Percentiles rank a stretch among this genome's conserved stretches.
Evolutionary conservation across 2,888 invertebrate genomes (phyloP).

Genomic region (Bruchidius siliquastri): DNA sequence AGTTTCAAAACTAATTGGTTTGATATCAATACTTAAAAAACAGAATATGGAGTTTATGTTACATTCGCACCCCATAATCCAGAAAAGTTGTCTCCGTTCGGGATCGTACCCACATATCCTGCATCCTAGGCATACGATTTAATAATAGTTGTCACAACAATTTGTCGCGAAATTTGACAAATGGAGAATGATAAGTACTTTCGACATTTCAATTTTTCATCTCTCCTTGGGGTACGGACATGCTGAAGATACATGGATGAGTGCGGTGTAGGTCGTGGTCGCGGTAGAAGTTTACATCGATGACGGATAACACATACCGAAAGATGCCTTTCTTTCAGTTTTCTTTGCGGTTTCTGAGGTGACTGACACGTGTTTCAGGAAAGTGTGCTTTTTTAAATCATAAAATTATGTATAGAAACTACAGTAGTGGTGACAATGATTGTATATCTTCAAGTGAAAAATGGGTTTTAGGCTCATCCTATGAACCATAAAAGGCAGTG

Average conservation of each 20-base stretch:
- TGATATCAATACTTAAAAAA: no score
- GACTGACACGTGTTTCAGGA: background rate
- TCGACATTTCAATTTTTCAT: no score
- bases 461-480: background rate
- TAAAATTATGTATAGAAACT: background rate
- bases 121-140: no score
- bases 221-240: background rate
- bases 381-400: background rate
- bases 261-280: constrained; percentile 2
- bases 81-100: no score
- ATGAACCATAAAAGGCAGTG: background rate
- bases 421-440: background rate
- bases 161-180: no score
- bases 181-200: no score
- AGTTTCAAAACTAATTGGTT: no score
- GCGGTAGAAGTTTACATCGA: constrained; percentile 4
- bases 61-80: no score
- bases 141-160: no score
- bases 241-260: constrained; percentile 2
- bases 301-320: background rate
- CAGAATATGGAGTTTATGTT: no score
- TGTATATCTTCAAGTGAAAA: background rate
- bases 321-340: constrained; percentile 1
- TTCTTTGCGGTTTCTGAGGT: background rate
- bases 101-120: no score